Evolutionary conservation across 1,140 invertebrate species (phyloP).

Genomic region (Alviniconcha marisindica): DNA sequence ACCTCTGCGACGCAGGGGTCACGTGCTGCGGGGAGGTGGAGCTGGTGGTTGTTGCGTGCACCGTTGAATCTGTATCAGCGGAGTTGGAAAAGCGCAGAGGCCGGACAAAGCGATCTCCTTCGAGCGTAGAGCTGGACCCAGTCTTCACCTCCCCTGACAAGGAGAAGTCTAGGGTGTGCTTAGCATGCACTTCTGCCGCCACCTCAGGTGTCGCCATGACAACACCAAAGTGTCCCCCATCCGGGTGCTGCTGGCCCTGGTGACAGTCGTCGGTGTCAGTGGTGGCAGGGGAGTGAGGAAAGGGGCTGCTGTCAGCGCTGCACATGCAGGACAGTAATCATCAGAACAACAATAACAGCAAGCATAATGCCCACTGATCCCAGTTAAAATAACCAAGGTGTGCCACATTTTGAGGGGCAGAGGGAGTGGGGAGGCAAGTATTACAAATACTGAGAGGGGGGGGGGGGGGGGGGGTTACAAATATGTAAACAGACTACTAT

Average conservation of each 20-base stretch:
- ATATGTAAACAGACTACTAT: no score
- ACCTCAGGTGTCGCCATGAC: neutral
- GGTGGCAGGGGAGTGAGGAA: neutral
- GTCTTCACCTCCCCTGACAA: slow-evolving; percentile 28
- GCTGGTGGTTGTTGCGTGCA: neutral
- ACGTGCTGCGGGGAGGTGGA: slow-evolving; percentile 33
- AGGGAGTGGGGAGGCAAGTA: no score
- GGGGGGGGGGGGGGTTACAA: no score
- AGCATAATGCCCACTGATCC: no score
- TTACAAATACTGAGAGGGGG: no score
- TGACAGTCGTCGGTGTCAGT: slow-evolving; percentile 3
- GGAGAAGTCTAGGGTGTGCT: neutral
- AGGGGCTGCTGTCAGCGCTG: neutral
- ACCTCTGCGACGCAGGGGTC: slow-evolving; percentile 13
- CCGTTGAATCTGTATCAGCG: slow-evolving; percentile 34
- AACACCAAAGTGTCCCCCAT: neutral
- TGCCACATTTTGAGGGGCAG: no score
- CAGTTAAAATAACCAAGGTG: no score
- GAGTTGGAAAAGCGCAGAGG: slow-evolving; percentile 25
- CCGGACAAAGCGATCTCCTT: neutral
- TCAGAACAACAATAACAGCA: no score
- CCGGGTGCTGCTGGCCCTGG: neutral
- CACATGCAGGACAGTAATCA: no score
- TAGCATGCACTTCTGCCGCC: no score
- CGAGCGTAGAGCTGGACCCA: neutral